phyloP scores from a whole-genome alignment of 2,113 vertebrate genomes.

The Actenoides lindsayi region DNA sequence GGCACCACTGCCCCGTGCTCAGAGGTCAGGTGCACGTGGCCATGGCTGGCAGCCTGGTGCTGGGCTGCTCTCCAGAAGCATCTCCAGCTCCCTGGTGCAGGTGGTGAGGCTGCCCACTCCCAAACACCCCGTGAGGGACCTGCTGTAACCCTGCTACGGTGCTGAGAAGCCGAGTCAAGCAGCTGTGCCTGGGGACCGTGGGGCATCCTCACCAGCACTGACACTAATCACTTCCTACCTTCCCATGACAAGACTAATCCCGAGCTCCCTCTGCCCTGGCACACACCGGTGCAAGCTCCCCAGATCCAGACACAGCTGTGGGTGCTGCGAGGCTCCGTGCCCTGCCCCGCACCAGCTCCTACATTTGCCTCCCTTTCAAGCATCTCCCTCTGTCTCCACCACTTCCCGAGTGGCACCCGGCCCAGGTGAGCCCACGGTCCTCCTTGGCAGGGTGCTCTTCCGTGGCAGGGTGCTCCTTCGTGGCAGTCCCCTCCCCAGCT shows the following conservation, averaged over 20 bases:
- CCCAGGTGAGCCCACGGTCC: fast-evolving
- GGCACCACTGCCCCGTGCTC: neutral
- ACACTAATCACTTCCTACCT: neutral
- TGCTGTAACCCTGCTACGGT: fast-evolving
- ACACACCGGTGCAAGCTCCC: fast-evolving
- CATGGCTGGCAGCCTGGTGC: neutral
- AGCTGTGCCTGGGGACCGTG: fast-evolving
- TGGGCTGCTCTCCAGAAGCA: neutral
- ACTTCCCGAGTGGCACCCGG: neutral
- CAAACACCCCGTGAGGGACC: fast-evolving
- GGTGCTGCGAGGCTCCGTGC: fast-evolving
- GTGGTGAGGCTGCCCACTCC: neutral
- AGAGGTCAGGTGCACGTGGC: neutral
- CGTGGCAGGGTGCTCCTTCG: neutral
- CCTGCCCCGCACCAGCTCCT: fast-evolving
- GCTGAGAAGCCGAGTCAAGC: neutral
- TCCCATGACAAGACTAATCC: neutral
- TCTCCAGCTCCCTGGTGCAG: neutral
- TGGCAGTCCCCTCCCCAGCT: neutral
- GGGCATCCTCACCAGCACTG: fast-evolving
- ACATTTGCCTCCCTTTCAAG: neutral
- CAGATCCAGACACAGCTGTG: fast-evolving
- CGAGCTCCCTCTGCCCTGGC: neutral
- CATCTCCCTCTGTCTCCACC: neutral
- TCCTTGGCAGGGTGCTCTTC: neutral